A percentile compares a stretch with the other conserved stretches of the same genome.
Conservation (phyloP, 2,888 invertebrate genomes). For the Aporophyla nigra region DNA sequence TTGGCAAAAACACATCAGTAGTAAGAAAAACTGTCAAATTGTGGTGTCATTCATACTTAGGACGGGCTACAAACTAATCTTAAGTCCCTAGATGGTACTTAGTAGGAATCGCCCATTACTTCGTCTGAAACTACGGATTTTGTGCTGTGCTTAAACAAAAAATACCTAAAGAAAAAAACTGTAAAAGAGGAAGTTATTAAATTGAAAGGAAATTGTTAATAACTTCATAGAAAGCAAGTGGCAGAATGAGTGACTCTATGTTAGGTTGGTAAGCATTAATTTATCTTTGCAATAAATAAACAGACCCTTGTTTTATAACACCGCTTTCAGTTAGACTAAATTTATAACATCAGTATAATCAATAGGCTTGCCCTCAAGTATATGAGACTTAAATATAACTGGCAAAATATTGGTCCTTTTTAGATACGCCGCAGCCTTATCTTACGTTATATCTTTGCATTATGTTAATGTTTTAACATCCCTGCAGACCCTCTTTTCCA, state of each 20-base stretch:
- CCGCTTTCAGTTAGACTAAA: neutral
- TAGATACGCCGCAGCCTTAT: neutral
- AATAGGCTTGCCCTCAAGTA: neutral
- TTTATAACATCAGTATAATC: neutral
- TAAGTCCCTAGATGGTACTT: neutral
- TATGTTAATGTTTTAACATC: neutral
- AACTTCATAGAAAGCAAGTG: neutral
- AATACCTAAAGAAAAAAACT: neutral
- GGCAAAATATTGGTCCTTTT: neutral
- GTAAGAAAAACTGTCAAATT: neutral
- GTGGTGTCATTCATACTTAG: neutral
- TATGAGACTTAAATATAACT: neutral
- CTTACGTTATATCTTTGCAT: neutral
- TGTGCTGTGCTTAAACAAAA: neutral
- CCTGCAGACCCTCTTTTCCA: neutral
- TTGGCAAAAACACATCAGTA: neutral
- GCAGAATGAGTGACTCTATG: neutral
- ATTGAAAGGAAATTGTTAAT: constrained; percentile 34
- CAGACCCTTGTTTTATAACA: neutral
- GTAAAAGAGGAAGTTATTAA: constrained; percentile 1
- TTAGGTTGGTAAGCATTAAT: constrained; percentile 14
- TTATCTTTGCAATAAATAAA: neutral
- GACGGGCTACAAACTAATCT: neutral
- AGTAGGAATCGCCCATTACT: neutral
- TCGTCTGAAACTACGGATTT: neutral